These are phyloP conservation scores for Esox masquinongy DNA, from an alignment of 2,797 vertebrate genomes.

Conservation along the genomic window DNA sequence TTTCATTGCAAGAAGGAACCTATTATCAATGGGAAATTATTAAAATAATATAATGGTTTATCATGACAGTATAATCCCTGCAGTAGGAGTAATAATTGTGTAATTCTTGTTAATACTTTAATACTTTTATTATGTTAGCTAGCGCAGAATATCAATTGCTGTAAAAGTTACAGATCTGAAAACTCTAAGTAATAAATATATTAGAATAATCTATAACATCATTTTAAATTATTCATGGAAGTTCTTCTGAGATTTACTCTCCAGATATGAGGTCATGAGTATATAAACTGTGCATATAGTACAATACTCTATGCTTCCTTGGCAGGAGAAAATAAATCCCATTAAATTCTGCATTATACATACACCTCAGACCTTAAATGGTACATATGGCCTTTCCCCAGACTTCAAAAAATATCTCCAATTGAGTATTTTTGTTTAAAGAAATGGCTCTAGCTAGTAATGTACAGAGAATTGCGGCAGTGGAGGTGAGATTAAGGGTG, in stretches of 20 bases:
- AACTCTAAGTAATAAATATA: not conserved
- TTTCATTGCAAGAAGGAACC: not conserved
- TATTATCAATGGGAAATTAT: not conserved
- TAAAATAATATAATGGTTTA: not conserved
- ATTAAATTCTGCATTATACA: not conserved
- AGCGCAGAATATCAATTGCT: not conserved
- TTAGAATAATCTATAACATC: not conserved
- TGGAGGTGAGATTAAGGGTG: not conserved
- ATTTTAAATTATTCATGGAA: not conserved
- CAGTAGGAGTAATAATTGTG: not conserved
- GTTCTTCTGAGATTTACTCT: not conserved
- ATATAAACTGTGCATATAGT: not conserved
- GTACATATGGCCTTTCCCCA: not conserved
- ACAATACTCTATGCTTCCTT: not conserved
- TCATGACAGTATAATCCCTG: not conserved
- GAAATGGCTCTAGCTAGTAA: not conserved
- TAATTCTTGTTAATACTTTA: not conserved
- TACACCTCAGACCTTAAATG: not conserved
- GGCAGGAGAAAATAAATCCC: not conserved
- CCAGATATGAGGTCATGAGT: not conserved
- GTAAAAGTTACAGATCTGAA: not conserved
- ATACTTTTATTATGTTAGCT: not conserved
- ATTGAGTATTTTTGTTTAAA: not conserved
- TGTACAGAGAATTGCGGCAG: not conserved
- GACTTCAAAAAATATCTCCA: conserved; percentile 1